A percentile compares a stretch with the other conserved stretches of the same genome.
phyloP scores from a whole-genome alignment of 2,113 vertebrate genomes.

The Myrmecobius fasciatus region DNA sequence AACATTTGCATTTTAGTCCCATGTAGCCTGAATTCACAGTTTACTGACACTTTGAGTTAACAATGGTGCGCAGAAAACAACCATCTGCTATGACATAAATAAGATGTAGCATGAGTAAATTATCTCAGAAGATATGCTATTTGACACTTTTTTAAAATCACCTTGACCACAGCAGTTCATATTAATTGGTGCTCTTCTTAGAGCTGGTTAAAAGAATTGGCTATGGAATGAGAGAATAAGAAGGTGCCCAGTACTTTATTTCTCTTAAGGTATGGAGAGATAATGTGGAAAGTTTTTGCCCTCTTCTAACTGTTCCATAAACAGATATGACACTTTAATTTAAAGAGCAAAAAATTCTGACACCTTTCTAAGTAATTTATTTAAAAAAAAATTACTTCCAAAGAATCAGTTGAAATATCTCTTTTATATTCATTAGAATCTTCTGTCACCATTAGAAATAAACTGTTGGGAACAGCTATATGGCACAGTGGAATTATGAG shows the following conservation, averaged over 20 bases:
- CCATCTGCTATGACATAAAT: background rate
- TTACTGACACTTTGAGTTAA: slow-evolving; percentile 1
- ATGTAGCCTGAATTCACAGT: background rate
- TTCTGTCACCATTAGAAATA: slow-evolving; percentile 51
- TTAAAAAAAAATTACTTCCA: slow-evolving; percentile 58
- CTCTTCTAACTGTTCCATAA: slow-evolving; percentile 31
- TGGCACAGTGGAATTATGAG: too few relatives aligned
- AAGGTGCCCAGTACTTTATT: background rate
- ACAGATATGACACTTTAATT: background rate
- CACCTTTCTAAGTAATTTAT: background rate
- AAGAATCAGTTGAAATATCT: slow-evolving; percentile 34
- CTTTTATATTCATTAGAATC: background rate
- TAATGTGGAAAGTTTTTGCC: background rate
- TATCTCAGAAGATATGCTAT: background rate
- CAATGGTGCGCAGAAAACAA: background rate
- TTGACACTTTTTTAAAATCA: background rate
- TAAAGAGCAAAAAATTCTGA: slow-evolving; percentile 8
- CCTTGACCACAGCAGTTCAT: background rate
- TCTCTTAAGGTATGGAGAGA: background rate
- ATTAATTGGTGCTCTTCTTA: background rate
- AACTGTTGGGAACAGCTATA: background rate
- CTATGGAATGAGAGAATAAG: background rate
- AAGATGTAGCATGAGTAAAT: slow-evolving; percentile 23
- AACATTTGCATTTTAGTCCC: background rate
- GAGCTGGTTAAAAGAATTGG: background rate